phyloP scores from a whole-genome alignment of 2,797 vertebrate species.

The Syngnathus rostellatus region DNA sequence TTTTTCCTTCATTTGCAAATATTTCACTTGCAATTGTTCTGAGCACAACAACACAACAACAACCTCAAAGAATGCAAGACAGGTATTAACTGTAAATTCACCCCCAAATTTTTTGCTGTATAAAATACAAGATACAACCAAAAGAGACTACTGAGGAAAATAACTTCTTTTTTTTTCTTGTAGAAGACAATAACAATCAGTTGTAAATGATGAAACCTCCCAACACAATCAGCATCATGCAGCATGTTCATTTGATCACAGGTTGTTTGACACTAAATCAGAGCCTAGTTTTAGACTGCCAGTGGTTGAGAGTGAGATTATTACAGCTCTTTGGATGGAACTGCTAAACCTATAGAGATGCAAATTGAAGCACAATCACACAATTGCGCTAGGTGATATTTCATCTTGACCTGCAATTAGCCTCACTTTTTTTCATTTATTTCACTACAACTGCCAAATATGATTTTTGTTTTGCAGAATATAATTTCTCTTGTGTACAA shows the following conservation, averaged over 20 bases:
- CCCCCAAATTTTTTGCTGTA: not conserved
- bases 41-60: not conserved
- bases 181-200: not conserved
- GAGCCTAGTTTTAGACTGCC: not conserved
- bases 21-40: slow-evolving; percentile 10
- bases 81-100: not conserved
- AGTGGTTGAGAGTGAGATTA: not conserved
- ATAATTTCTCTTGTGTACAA: too few relatives aligned
- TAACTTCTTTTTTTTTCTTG: too few relatives aligned
- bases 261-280: not conserved
- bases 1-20: slow-evolving; percentile 15
- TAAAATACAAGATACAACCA: not conserved
- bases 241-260: not conserved
- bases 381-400: not conserved
- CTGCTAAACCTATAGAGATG: not conserved
- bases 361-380: not conserved
- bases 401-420: not conserved
- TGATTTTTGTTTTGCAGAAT: too few relatives aligned
- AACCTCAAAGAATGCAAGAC: slow-evolving; percentile 2
- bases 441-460: too few relatives aligned
- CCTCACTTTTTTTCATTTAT: not conserved
- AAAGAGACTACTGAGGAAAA: not conserved
- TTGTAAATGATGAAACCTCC: not conserved
- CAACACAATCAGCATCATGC: not conserved
- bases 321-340: not conserved